Percentiles rank a stretch among this genome's conserved stretches.
Evolutionary conservation across 2,113 vertebrate species (phyloP).

Genomic region (Paracyprichromis sp.): DNA sequence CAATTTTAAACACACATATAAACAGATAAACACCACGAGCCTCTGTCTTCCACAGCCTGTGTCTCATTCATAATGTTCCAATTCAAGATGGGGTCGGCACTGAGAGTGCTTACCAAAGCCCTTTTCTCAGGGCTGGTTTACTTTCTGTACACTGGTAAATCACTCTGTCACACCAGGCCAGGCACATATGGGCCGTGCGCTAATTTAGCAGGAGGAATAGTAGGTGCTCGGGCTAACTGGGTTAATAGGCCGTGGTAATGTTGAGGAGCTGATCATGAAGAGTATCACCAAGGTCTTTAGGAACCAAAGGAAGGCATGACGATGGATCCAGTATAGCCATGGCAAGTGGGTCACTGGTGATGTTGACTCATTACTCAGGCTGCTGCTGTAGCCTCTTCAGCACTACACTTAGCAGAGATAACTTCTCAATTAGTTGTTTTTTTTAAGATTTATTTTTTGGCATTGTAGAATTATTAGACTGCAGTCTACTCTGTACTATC

Average conservation of each 20-base stretch:
- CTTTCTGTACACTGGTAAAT: not conserved
- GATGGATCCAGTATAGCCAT: not conserved
- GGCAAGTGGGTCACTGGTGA: not conserved
- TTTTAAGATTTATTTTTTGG: not conserved
- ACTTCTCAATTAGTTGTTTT: not conserved
- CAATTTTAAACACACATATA: not conserved
- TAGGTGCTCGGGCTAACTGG: constrained; percentile 20
- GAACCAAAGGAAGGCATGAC: not conserved
- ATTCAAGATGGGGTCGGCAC: constrained; percentile 6
- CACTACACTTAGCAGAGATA: not conserved
- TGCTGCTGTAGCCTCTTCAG: not conserved
- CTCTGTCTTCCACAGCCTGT: constrained; percentile 31
- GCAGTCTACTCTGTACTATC: not conserved
- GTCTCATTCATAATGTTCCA: constrained; percentile 52
- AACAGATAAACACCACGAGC: not conserved
- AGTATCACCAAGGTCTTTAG: not conserved
- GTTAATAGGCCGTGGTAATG: constrained; percentile 34
- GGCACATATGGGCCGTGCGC: not conserved
- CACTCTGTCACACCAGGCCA: not conserved
- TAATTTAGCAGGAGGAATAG: constrained; percentile 21
- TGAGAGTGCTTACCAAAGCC: constrained; percentile 26
- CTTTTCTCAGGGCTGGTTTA: constrained; percentile 5
- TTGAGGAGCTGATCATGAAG: not conserved
- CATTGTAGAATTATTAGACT: not conserved
- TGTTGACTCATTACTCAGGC: not conserved